A percentile compares a stretch with the other conserved stretches of the same genome.
Conservation (phyloP, 1,140 invertebrate genomes). For the Frieseomelitta varia region DNA sequence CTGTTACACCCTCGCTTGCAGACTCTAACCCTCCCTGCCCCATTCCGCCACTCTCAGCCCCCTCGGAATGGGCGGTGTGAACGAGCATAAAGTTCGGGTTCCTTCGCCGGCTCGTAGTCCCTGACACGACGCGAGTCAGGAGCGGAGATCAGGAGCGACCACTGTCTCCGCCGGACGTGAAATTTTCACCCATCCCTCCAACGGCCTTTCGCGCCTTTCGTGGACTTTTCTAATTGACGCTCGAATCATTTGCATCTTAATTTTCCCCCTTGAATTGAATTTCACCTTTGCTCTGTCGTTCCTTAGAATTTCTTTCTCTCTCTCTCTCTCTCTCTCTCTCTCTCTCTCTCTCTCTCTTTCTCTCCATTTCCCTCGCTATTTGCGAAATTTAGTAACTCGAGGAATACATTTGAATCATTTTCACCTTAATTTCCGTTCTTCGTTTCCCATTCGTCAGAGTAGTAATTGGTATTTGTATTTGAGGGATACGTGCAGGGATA, state of each 20-base stretch:
- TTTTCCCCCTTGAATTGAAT: background rate
- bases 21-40: background rate
- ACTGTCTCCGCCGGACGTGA: background rate
- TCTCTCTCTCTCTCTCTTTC: background rate
- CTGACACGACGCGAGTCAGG: background rate
- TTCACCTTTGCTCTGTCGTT: too few species aligned
- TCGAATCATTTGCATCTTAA: background rate
- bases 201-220: too few species aligned
- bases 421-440: background rate
- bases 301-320: background rate
- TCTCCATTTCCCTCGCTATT: background rate
- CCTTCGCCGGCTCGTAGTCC: conserved; percentile 43
- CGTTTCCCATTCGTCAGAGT: background rate
- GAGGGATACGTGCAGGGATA: too few species aligned
- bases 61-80: conserved; percentile 37
- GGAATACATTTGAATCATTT: background rate
- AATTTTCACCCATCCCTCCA: background rate
- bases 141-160: conserved; percentile 18
- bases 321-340: background rate
- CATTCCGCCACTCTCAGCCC: too few species aligned
- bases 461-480: background rate
- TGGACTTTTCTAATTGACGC: background rate
- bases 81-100: conserved; percentile 67
- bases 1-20: conserved; percentile 68
- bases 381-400: background rate